A percentile compares a stretch with the other conserved stretches of the same genome.
phyloP scores from a whole-genome alignment of 2,113 vertebrate genomes.

The Osmerus mordax region DNA sequence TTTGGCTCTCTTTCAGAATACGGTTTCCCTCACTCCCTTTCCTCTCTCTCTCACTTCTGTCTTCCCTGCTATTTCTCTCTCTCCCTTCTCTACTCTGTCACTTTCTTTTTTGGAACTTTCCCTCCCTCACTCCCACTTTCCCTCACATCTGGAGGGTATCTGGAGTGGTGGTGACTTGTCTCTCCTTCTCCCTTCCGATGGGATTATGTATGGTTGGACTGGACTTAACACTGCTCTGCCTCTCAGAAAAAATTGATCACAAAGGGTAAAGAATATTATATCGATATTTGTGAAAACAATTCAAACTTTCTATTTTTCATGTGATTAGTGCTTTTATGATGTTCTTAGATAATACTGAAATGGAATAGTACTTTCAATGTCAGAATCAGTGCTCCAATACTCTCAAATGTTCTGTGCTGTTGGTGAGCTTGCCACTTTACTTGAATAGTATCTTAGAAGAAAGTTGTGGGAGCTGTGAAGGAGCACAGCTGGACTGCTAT shows the following conservation, averaged over 20 bases:
- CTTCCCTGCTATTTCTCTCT: slow-evolving; percentile 36
- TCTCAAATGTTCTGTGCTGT: too few species aligned
- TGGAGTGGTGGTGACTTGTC: slow-evolving; percentile 58
- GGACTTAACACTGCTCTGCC: slow-evolving; percentile 43
- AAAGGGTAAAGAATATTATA: slow-evolving; percentile 47
- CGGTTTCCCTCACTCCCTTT: slow-evolving; percentile 43
- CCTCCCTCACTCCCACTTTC: slow-evolving; percentile 48
- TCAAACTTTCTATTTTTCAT: slow-evolving; percentile 19
- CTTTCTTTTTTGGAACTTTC: slow-evolving; percentile 53
- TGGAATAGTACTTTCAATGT: slow-evolving; percentile 19
- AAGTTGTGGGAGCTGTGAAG: too few species aligned
- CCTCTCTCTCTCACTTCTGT: slow-evolving; percentile 40
- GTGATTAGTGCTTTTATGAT: not conserved
- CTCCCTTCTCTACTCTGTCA: slow-evolving; percentile 21
- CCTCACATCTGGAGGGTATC: slow-evolving; percentile 83
- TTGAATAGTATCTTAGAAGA: too few species aligned
- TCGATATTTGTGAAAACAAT: not conserved
- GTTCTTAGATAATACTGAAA: not conserved
- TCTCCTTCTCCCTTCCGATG: slow-evolving; percentile 66
- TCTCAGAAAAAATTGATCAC: slow-evolving; percentile 28
- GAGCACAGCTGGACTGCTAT: too few species aligned
- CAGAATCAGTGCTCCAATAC: slow-evolving; percentile 16
- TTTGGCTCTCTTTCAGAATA: slow-evolving; percentile 57
- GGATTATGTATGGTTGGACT: slow-evolving; percentile 66
- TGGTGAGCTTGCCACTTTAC: too few species aligned